Evolutionary conservation across 2,888 invertebrate genomes (phyloP).

Genomic region (Crossocerus cetratus): DNA sequence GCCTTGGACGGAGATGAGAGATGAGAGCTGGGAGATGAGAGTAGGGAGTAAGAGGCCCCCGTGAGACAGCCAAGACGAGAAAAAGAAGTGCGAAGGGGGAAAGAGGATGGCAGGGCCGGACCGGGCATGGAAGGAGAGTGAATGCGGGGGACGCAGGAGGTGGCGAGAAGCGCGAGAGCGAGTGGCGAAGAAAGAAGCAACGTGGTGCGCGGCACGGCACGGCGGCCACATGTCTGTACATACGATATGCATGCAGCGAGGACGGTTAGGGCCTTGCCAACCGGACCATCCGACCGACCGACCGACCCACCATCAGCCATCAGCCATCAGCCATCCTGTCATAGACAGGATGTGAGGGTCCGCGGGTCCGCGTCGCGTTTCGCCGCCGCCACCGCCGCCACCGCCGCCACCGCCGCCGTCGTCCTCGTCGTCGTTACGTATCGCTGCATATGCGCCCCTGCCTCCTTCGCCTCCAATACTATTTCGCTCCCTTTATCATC

Average conservation of each 20-base stretch:
- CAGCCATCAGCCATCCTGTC: constrained; percentile 74
- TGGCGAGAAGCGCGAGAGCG: constrained; percentile 23
- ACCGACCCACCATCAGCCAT: constrained; percentile 49
- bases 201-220: constrained; percentile 29
- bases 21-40: too few species aligned
- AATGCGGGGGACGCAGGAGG: constrained; percentile 31
- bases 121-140: constrained; percentile 18
- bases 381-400: constrained; percentile 21
- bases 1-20: constrained; percentile 35
- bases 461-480: constrained; percentile 21
- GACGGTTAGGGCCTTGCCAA: constrained; percentile 63
- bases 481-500: constrained; percentile 11
- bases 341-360: constrained; percentile 76
- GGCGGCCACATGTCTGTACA: constrained; percentile 39
- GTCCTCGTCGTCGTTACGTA: constrained; percentile 28
- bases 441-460: constrained; percentile 25
- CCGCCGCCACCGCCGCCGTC: constrained; percentile 15
- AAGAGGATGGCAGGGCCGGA: constrained; percentile 11
- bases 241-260: constrained; percentile 10
- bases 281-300: constrained; percentile 47
- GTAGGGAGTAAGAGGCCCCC: constrained; percentile 70
- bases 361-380: constrained; percentile 63
- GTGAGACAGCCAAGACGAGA: constrained; percentile 57
- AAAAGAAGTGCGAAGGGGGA: constrained; percentile 46
- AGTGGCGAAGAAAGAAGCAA: constrained; percentile 14